These are phyloP conservation scores for Drosophila heteroneura DNA, from an alignment of 2,888 invertebrate genomes.

Conservation along the genomic window DNA sequence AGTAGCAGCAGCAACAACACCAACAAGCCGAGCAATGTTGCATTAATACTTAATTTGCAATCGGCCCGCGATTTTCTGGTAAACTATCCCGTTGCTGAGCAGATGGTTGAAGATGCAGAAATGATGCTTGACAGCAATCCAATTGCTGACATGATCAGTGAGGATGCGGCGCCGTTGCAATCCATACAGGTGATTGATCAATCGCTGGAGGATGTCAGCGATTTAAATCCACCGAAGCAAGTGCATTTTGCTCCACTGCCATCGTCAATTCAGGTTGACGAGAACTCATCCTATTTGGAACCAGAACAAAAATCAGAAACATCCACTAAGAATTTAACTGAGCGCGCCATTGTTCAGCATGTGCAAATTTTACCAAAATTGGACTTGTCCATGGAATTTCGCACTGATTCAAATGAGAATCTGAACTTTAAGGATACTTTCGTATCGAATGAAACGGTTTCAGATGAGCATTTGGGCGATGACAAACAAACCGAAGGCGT, in stretches of 20 bases:
- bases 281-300: too few relatives aligned
- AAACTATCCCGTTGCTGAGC: background rate
- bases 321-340: background rate
- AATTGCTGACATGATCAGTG: too few relatives aligned
- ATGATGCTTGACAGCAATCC: background rate
- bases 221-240: slow-evolving; percentile 18
- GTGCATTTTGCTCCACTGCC: slow-evolving; percentile 25
- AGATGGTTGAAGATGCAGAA: background rate
- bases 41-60: background rate
- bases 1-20: background rate
- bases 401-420: background rate
- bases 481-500: background rate
- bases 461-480: background rate
- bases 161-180: slow-evolving; percentile 9
- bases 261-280: too few relatives aligned
- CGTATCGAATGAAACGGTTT: background rate
- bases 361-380: background rate
- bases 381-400: background rate
- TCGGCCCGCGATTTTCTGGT: too few relatives aligned
- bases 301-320: background rate
- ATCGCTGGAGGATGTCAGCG: background rate
- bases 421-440: background rate
- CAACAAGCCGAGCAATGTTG: background rate
- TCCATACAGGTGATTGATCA: slow-evolving; percentile 23
- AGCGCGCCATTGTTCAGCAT: background rate